A percentile compares a stretch with the other conserved stretches of the same genome.
phyloP scores from a whole-genome alignment of 2,888 invertebrate species.

The Uloborus plumipes region DNA sequence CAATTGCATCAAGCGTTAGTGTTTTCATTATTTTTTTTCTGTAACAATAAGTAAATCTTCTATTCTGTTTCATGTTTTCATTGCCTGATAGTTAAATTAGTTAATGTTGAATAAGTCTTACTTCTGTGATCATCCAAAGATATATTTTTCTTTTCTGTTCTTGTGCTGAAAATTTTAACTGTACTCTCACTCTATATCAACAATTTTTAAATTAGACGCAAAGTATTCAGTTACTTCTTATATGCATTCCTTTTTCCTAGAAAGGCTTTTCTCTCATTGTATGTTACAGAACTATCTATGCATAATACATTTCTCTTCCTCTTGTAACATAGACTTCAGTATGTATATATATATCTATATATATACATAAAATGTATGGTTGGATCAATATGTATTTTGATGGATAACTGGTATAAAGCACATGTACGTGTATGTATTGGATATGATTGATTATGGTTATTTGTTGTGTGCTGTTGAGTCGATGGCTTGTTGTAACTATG shows the following conservation, averaged over 20 bases:
- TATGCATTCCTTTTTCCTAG: no score
- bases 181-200: background rate
- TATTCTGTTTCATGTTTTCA: no score
- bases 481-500: constrained; percentile 60
- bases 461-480: constrained; percentile 51
- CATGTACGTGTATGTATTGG: constrained; percentile 42
- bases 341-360: constrained; percentile 32
- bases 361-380: constrained; percentile 39
- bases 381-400: constrained; percentile 25
- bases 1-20: no score
- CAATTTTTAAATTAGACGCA: background rate
- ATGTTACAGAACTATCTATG: background rate
- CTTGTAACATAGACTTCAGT: constrained; percentile 28
- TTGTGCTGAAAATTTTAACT: background rate
- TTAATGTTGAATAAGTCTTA: no score
- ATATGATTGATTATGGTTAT: constrained; percentile 57
- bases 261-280: no score
- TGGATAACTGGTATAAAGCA: constrained; percentile 28
- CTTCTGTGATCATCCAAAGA: background rate
- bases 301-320: constrained; percentile 14
- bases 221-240: no score
- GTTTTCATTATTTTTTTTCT: no score
- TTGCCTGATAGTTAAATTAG: no score
- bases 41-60: no score
- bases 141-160: background rate